These are phyloP conservation scores for Oreochromis mossambicus DNA, from an alignment of 2,797 vertebrate genomes.

Conservation along the genomic window DNA sequence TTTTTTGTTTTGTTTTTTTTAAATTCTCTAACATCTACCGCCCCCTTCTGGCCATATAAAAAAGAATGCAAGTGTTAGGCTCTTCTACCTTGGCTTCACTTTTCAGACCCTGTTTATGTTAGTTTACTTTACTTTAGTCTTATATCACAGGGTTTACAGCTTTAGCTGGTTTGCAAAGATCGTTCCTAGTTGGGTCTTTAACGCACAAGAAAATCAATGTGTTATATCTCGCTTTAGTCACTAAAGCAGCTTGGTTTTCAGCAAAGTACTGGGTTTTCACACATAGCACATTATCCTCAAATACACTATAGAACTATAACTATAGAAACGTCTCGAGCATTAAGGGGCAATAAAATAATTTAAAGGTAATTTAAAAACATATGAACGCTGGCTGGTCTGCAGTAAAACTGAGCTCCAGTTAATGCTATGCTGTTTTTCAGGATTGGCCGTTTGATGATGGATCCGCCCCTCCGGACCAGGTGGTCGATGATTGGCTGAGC, in stretches of 20 bases:
- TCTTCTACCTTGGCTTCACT: background rate
- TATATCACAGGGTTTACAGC: background rate
- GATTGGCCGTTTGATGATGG: slow-evolving; percentile 81
- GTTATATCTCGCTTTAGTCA: background rate
- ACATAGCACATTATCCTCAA: background rate
- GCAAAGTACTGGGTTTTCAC: fast-evolving
- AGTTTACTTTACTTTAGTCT: background rate
- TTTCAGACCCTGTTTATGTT: background rate
- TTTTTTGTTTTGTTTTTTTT: fast-evolving
- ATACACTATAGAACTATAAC: fast-evolving
- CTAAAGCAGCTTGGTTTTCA: background rate
- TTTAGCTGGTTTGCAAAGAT: background rate
- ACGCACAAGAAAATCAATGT: background rate
- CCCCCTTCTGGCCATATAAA: background rate
- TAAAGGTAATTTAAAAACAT: background rate
- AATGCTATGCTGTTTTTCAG: slow-evolving; percentile 22
- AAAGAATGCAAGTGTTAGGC: background rate
- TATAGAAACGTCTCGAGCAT: fast-evolving
- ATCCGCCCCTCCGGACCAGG: slow-evolving; percentile 74
- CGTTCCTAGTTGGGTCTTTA: background rate
- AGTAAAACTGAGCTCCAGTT: background rate
- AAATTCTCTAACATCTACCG: background rate
- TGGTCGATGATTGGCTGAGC: slow-evolving; percentile 77
- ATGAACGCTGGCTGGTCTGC: fast-evolving
- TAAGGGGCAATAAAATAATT: background rate